Evolutionary conservation across 64 coral and sea anemone genomes (phyloP).

Genomic region (Anthopleura sola): DNA sequence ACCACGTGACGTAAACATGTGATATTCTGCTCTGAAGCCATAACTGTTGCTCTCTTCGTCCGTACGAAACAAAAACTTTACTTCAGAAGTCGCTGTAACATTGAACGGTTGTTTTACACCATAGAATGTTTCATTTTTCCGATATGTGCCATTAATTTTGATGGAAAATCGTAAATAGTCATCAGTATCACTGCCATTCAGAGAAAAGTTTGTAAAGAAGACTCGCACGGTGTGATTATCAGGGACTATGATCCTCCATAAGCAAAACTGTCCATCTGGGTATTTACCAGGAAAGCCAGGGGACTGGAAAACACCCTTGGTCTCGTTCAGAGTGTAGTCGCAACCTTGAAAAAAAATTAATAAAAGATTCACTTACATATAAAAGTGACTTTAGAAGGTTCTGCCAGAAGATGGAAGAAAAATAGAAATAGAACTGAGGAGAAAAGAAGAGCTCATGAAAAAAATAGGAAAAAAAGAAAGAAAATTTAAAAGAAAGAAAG

Average conservation of each 20-base stretch:
- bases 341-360: not conserved
- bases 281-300: conserved; percentile 40
- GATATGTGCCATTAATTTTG: conserved; percentile 13
- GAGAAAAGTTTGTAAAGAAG: conserved; percentile 45
- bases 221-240: not conserved
- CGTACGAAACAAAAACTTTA: conserved; percentile 57
- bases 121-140: conserved; percentile 22
- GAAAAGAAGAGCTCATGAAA: no score
- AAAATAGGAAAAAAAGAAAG: no score
- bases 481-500: no score
- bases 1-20: not conserved
- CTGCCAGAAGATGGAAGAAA: no score
- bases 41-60: not conserved
- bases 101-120: conserved; percentile 28
- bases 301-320: conserved; percentile 19
- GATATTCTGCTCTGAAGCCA: conserved; percentile 60
- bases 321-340: not conserved
- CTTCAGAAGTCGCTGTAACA: conserved; percentile 1
- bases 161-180: conserved; percentile 40
- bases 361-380: no score
- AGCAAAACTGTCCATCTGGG: conserved; percentile 63
- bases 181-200: conserved; percentile 5
- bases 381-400: no score
- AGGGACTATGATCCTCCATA: conserved; percentile 34
- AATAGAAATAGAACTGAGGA: no score